Base-by-base conservation (phyloP, 1,140 invertebrate species). In the Sminthurides bifidus region DNA sequence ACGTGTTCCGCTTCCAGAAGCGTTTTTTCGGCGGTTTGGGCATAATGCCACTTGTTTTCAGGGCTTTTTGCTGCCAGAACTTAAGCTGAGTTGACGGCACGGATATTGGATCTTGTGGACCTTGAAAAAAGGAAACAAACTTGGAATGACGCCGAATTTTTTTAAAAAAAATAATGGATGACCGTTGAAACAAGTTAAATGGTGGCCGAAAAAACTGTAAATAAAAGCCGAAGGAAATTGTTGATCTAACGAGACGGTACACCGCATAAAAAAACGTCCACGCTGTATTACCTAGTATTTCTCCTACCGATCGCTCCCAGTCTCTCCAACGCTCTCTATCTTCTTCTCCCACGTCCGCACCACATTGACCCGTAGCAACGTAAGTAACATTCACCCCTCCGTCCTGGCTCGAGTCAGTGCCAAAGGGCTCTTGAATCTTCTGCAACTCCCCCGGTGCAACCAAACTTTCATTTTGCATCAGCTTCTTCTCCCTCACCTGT, bases 1-100 rank as follows among this genome's bases (percentile, higher is more conserved):
- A 63, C 3, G 49, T 17, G 17, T 60, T 63, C 31, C 43, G 48
- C 43, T 55, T 60, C 51, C 51, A 63, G 21, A 48, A 59, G 14
- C 29, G 8, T 30, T 50, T 60, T 19, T 55, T 56, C 29, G 26
- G 37, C 10, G 6, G 30, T 52, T 45, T 52, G 3, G 43, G 30
- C 8, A 24, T 15, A 21, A 24, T 35, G 1, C 21, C 40, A n/a
- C 30, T 14, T 21, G 33, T 51, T 56, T 55, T 57, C 2, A 2
- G 8, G 3, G 54, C 54, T 43, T 49, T 37, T 14, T 48, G 49
- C 24, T 60, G 59, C 59, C 59, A 60, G 5, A 37, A 43, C 10
- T 26, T 30, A 6, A 55, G 19, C 15, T 31, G 12, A 3, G 2
- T n/a, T 8, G 26, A 17, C 8, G 43, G 30, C 15, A 35, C 44